Evolutionary conservation across 2,797 vertebrate genomes (phyloP), one percentile per base, ranked within the genome.

Genomic region (Ara ararauna): DNA sequence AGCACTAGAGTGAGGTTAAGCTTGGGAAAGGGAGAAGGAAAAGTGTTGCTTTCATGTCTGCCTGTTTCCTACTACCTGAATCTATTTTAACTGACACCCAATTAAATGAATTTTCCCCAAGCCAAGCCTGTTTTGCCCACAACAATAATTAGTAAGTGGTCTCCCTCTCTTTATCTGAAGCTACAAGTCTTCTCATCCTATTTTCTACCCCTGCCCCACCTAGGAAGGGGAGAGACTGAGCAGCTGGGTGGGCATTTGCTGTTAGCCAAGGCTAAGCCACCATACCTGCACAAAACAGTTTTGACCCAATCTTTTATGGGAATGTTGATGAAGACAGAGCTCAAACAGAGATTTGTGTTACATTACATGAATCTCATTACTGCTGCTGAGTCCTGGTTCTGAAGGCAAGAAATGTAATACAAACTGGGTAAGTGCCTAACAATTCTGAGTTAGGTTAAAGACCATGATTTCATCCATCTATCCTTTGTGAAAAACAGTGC

Each of bases 301-400:
- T 44, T 60, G 70, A 76, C 18, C 42, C 74, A 71, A 11, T 30
- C 81, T 93, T 68, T 65, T 14, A 48, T 1, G 2, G 50, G 70
- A 83, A n/a, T 56, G 67, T 85, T 89, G 75, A 91, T 24, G 36
- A 87, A 97, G 79, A 72, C 91, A 64, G 56, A 88, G 54, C 44
- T 90, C 85, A 77, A 56, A 84, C 1, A 2, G 53, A 87, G 94
- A 87, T 68, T 74, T 85, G 75, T 40, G 30, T 71, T 85, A 74
- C 56, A 61, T 1, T 16, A 51, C 44, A 56, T 6, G 21, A 92
- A 76, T 89, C 42, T 82, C 65, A 61, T 53, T 78, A 86, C 36
- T 79, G 78, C 66, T 68, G 60, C 75, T 11, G 16, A 87, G 40
- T 67, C 45, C 60, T 47, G 13, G 24, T 64, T 85, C 75, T 83